Evolutionary conservation across 2,888 invertebrate genomes (phyloP).

Genomic region (Polymixis flavicincta): DNA sequence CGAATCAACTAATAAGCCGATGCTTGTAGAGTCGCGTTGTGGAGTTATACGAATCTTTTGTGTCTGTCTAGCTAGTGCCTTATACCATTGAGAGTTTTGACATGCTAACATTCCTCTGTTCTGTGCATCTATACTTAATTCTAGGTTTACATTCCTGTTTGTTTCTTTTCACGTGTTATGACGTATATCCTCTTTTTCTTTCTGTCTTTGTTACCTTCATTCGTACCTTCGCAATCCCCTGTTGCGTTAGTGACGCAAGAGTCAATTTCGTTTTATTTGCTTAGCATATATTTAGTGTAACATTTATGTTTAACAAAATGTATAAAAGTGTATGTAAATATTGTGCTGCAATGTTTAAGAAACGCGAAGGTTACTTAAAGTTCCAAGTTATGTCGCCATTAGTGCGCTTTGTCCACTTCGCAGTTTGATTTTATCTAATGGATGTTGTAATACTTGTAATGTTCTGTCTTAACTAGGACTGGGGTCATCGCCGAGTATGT

Average conservation of each 20-base stretch:
- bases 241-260: slow-evolving; percentile 20
- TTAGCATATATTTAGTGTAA: slow-evolving; percentile 54
- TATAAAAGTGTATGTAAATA: slow-evolving; percentile 66
- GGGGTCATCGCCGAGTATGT: slow-evolving; percentile 38
- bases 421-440: slow-evolving; percentile 69
- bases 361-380: slow-evolving; percentile 67
- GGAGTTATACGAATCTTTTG: not conserved
- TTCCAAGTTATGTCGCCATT: slow-evolving; percentile 70
- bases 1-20: too few species aligned
- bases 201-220: slow-evolving; percentile 21
- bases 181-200: not conserved
- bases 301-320: slow-evolving; percentile 41
- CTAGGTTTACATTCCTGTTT: slow-evolving; percentile 1
- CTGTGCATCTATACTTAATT: not conserved
- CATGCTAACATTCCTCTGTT: too few species aligned
- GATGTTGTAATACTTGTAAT: slow-evolving; percentile 60
- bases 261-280: slow-evolving; percentile 47
- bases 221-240: slow-evolving; percentile 1
- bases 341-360: slow-evolving; percentile 67
- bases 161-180: not conserved
- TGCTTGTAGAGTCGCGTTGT: not conserved
- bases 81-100: not conserved
- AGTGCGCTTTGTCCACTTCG: slow-evolving; percentile 61
- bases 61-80: not conserved
- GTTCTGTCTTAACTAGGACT: slow-evolving; percentile 52